Percentiles rank a stretch among this genome's conserved stretches.
phyloP scores from a whole-genome alignment of 2,113 vertebrate species.

The Pangasianodon hypophthalmus region DNA sequence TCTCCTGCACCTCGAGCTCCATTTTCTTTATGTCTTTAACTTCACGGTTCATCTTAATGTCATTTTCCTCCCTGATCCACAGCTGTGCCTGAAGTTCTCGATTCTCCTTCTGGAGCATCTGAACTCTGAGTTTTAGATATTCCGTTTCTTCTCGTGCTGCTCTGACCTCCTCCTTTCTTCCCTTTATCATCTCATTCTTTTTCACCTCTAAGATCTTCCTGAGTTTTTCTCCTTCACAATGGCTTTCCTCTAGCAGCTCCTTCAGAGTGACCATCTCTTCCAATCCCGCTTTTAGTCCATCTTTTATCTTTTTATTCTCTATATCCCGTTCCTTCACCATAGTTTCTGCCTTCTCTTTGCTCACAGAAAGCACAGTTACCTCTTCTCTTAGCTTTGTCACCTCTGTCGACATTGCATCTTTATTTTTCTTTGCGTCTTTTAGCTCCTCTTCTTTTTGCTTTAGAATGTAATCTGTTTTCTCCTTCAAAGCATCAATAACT shows the following conservation, averaged over 20 bases:
- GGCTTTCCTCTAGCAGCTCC: constrained; percentile 68
- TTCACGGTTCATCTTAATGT: constrained; percentile 27
- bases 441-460: constrained; percentile 46
- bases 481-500: constrained; percentile 47
- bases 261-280: constrained; percentile 67
- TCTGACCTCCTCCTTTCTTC: constrained; percentile 51
- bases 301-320: constrained; percentile 61
- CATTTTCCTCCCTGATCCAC: constrained; percentile 7
- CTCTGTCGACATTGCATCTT: constrained; percentile 16
- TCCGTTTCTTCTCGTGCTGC: constrained; percentile 46
- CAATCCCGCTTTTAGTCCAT: constrained; percentile 58
- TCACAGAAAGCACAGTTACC: constrained; percentile 43
- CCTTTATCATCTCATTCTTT: constrained; percentile 56
- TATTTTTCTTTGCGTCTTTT: constrained; percentile 32
- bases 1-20: constrained; percentile 17
- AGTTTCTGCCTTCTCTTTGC: constrained; percentile 41
- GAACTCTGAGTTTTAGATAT: constrained; percentile 56
- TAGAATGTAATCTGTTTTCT: constrained; percentile 46
- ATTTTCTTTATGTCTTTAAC: constrained; percentile 27
- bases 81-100: constrained; percentile 40
- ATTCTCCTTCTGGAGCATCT: constrained; percentile 55
- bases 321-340: constrained; percentile 56
- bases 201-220: constrained; percentile 58
- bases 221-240: constrained; percentile 64
- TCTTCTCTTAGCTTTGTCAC: constrained; percentile 50